Conservation (phyloP, 2,113 vertebrate genomes). For the Gymnogyps californianus region DNA sequence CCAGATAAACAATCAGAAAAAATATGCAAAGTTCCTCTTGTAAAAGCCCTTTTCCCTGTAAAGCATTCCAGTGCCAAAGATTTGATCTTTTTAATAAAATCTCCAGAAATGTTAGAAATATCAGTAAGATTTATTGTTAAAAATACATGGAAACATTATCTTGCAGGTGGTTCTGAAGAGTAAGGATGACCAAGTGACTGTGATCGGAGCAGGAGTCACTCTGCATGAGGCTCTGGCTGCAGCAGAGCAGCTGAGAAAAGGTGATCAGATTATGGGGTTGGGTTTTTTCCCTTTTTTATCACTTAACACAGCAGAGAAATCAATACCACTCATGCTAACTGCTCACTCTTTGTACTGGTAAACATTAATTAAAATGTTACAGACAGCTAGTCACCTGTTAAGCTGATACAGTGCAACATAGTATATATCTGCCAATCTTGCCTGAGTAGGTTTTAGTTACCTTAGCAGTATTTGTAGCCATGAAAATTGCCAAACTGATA, state of each 20-base stretch:
- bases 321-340: background rate
- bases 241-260: conserved; percentile 91
- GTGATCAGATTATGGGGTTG: conserved; percentile 49
- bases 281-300: background rate
- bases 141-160: background rate
- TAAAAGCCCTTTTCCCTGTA: background rate
- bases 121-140: background rate
- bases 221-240: conserved; percentile 91
- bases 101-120: background rate
- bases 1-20: background rate
- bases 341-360: background rate
- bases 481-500: background rate
- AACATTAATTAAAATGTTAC: background rate
- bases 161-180: conserved; percentile 86
- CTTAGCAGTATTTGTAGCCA: background rate
- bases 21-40: background rate
- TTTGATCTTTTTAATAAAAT: background rate
- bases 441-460: background rate
- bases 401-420: background rate
- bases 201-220: conserved; percentile 90
- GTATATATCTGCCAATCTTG: background rate
- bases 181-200: conserved; percentile 91
- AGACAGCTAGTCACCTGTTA: background rate
- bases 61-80: background rate
- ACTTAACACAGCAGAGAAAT: background rate